A percentile compares a stretch with the other conserved stretches of the same genome.
Evolutionary conservation across 2,113 vertebrate species (phyloP).

Genomic region (Heptranchias perlo): DNA sequence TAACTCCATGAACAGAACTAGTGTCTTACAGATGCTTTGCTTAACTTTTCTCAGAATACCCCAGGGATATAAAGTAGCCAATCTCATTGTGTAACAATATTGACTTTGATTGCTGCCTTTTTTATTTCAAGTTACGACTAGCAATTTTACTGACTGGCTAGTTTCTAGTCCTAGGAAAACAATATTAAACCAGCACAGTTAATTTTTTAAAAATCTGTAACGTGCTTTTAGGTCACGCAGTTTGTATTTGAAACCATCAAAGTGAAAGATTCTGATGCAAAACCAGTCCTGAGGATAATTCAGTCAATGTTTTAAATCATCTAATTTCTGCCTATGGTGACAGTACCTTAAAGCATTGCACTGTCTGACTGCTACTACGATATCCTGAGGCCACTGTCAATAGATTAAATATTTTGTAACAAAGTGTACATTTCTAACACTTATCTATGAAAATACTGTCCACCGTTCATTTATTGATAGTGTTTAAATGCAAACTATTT

Average conservation of each 20-base stretch:
- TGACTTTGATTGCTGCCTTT: neutral
- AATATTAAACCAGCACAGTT: neutral
- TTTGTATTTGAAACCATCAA: neutral
- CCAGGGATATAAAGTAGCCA: slow-evolving; percentile 3
- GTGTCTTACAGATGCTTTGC: neutral
- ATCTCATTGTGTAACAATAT: slow-evolving; percentile 20
- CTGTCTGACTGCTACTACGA: neutral
- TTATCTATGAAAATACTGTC: neutral
- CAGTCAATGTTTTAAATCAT: neutral
- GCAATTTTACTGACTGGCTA: neutral
- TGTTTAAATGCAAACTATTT: neutral
- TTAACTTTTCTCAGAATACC: neutral
- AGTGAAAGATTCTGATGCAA: neutral
- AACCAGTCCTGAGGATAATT: neutral
- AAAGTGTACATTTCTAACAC: neutral
- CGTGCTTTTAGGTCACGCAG: neutral
- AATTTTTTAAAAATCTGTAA: neutral
- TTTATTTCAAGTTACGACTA: neutral
- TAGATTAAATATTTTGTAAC: slow-evolving; percentile 19
- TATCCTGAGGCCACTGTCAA: neutral
- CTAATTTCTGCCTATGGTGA: neutral
- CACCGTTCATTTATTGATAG: neutral
- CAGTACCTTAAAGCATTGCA: neutral
- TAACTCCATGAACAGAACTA: neutral
- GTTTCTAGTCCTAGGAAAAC: neutral